Evolutionary conservation across 1,140 invertebrate genomes (phyloP), one percentile per base, ranked within the genome.

Genomic region (Varroa destructor): DNA sequence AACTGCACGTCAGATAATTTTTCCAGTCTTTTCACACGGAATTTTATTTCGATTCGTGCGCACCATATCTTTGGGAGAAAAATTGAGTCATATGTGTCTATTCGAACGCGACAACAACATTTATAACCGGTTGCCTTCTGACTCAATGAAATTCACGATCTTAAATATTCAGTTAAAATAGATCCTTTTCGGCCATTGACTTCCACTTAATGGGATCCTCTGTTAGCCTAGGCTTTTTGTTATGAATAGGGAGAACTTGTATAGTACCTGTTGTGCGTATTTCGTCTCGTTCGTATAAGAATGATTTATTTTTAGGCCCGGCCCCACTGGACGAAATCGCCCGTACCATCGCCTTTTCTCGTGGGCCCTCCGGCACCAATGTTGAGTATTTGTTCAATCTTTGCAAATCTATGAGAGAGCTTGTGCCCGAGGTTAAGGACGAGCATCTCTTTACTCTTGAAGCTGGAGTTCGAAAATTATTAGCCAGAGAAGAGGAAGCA

Each of bases 351-450:
- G 81, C 85, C 25, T 79, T 80, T 51, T 84, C 87, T 25, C 78
- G 80, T 51, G 93, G 92, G 0, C 87, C 88, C 0, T 93, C 90
- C 79, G 93, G 93, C 0, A 78, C 86, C 2, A 95, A 96, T 79
- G 85, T 84, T 55, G 91, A 93, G 74, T 96, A 96, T 83, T 80
- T 95, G 0, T 89, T 89, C 74, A 88, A 90, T 77, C 81, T 96
- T 74, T 89, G 89, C 0, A 80, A 86, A 43, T 84, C 89, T 0
- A 89, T 94, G 86, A 82, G 87, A 75, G 76, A 81, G 43, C 81
- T 93, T 42, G 86, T 85, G 46, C 88, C 89, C 0, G 81, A 84
- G 56, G 82, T 85, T 0, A 72, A 84, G 10, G 81, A 82, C 74
- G 46, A 74, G 6, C 90, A 94, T 81, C 80, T 94, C 2, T 89